These are phyloP conservation scores for Pollachius pollachius DNA, from an alignment of 2,113 vertebrate species.

Conservation along the genomic window DNA sequence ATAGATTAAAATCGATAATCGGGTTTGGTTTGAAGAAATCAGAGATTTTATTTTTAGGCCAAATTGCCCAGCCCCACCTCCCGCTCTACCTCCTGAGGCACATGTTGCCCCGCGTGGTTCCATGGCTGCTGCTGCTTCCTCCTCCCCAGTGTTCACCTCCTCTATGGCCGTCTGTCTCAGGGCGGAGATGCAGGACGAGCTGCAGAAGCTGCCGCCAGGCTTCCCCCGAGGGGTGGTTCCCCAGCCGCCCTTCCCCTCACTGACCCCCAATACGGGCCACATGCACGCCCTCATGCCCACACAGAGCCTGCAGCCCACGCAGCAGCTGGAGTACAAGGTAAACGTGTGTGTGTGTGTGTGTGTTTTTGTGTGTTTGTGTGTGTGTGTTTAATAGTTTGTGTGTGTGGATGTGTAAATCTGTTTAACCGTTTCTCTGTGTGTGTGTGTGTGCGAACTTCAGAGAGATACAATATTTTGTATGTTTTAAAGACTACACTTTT, in stretches of 20 bases:
- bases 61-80: no score
- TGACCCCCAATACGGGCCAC: slow-evolving; percentile 83
- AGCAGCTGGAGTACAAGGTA: slow-evolving; percentile 99
- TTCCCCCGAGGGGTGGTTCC: slow-evolving; percentile 82
- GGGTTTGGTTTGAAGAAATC: no score
- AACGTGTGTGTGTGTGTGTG: not conserved
- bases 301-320: slow-evolving; percentile 87
- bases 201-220: slow-evolving; percentile 90
- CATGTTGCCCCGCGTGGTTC: no score
- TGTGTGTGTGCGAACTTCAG: not conserved
- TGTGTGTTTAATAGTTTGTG: not conserved
- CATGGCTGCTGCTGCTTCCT: no score
- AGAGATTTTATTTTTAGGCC: no score
- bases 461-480: no score
- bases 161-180: slow-evolving; percentile 56
- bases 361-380: not conserved
- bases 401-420: not conserved
- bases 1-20: no score
- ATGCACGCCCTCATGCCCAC: slow-evolving; percentile 87
- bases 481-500: no score
- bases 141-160: no score
- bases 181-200: slow-evolving; percentile 91
- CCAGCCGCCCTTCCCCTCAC: slow-evolving; percentile 85
- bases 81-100: no score
- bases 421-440: not conserved